Base-by-base conservation (phyloP, 2,797 vertebrate genomes). In the Urophycis tenuis region DNA sequence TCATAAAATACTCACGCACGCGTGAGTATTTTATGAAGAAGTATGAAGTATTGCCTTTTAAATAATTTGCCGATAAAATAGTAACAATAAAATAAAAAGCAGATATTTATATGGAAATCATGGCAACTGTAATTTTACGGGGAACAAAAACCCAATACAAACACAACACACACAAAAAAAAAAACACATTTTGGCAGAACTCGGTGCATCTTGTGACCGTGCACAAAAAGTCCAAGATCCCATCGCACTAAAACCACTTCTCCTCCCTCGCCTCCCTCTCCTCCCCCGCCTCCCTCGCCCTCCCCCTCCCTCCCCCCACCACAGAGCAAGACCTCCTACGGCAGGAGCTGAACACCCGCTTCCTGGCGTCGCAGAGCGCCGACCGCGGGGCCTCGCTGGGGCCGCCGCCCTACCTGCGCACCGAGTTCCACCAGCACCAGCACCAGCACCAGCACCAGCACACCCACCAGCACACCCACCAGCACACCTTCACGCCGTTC, bases 401-500 rank as follows among this genome's bases (percentile, higher is more conserved):
- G 76, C 95, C 96, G 0, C 96, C 96, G 0, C 96, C 95, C 2
- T 99, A 97, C 95, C 93, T 98, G 93, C 95, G 97, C 90, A 98
- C 97, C 0, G 97, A 99, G 94, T 99, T 98, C 93, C 97, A 99
- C 91, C 97, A 99, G 89, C 97, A 98, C 73, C 96, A 97, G 83
- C 96, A 97, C 75, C 93, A 94, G 88, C 97, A 99, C 85, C 96
- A 97, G 91, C 97, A 99, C 92, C 97, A 99, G 93, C 97, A 99
- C 93, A 98, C 96, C 10, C 97, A 99, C 92, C 97, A 99, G 91
- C 97, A 99, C 93, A 99, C 97, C 25, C 98, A 99, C 94, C 97
- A 99, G 94, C 97, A 99, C 91, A 99, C 97, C 91, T 99, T 99
- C 93, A 98, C 97, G 12, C 97, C 97, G 74, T 99, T 98, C 88